Conservation (phyloP, 2,113 vertebrate genomes). For the Pampusana beccarii region DNA sequence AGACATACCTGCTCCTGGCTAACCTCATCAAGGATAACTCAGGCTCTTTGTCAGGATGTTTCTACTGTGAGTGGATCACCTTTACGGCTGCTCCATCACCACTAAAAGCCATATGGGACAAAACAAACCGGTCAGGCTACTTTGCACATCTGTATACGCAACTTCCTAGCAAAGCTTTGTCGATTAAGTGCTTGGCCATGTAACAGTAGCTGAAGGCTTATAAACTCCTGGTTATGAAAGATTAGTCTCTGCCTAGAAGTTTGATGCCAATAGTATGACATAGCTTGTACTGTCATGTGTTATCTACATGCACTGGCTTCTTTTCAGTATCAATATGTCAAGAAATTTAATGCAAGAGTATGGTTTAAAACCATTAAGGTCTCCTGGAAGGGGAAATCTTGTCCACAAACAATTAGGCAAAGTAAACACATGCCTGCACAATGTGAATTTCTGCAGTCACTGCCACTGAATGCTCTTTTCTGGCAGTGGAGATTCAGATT, state of each 20-base stretch:
- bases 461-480: neutral
- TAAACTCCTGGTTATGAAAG: neutral
- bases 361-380: neutral
- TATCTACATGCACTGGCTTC: neutral
- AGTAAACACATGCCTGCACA: constrained; percentile 40
- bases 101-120: neutral
- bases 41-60: neutral
- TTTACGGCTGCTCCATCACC: neutral
- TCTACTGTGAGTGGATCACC: neutral
- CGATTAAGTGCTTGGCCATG: neutral
- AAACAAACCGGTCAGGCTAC: neutral
- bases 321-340: neutral
- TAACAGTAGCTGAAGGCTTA: neutral
- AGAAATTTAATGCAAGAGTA: neutral
- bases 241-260: neutral
- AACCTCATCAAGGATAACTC: neutral
- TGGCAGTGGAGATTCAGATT: neutral
- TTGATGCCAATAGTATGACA: neutral
- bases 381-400: neutral
- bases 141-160: neutral
- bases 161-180: neutral
- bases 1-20: neutral
- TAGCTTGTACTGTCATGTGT: neutral
- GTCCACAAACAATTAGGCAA: constrained; percentile 38
- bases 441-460: constrained; percentile 21